Evolutionary conservation across 2,888 invertebrate genomes (phyloP).

Genomic region (Lasioglossum morio): DNA sequence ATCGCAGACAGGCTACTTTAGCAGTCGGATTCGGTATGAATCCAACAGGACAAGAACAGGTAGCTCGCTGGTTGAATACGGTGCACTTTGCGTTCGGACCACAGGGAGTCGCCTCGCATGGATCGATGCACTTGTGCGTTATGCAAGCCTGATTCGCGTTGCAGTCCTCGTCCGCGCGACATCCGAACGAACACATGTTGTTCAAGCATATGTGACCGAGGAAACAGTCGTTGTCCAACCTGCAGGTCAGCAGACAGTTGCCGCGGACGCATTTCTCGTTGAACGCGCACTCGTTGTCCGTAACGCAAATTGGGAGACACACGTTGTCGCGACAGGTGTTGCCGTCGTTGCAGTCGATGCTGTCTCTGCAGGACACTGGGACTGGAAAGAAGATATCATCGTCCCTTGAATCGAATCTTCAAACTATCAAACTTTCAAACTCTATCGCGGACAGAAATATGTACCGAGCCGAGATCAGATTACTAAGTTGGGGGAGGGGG

Average conservation of each 20-base stretch:
- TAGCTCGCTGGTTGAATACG: constrained; percentile 92
- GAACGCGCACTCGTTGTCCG: constrained; percentile 93
- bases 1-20: constrained; percentile 94
- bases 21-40: constrained; percentile 95
- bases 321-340: constrained; percentile 92
- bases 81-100: constrained; percentile 94
- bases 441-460: no score
- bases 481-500: no score
- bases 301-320: constrained; percentile 91
- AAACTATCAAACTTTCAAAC: neutral
- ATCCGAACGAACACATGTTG: constrained; percentile 94
- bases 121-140: constrained; percentile 92
- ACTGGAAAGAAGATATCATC: constrained; percentile 85
- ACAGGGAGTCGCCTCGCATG: constrained; percentile 91
- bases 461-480: no score
- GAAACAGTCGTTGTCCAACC: constrained; percentile 96
- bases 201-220: constrained; percentile 94
- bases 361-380: constrained; percentile 90
- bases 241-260: constrained; percentile 94
- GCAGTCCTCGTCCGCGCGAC: constrained; percentile 94
- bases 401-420: neutral
- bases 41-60: constrained; percentile 91
- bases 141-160: constrained; percentile 93
- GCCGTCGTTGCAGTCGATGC: constrained; percentile 90
- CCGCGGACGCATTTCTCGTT: constrained; percentile 95